Evolutionary conservation across 2,113 vertebrate genomes (phyloP), one percentile per base, ranked within the genome.

Genomic region (Ovis canadensis): DNA sequence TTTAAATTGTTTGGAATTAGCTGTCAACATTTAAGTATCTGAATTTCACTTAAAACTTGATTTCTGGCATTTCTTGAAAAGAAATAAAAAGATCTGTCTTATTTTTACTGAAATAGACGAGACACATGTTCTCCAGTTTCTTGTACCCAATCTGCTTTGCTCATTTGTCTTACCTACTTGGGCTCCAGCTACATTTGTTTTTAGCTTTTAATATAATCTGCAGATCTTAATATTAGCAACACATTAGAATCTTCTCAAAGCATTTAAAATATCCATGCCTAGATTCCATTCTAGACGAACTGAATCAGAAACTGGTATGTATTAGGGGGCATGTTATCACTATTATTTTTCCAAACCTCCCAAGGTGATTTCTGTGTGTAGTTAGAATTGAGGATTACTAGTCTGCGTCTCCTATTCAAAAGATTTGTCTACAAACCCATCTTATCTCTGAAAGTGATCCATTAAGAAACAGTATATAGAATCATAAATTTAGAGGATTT

Each of bases 11-110:
- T 88, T 88, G 48, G 29, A 88, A 40, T 81, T 94, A 55, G 25
- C 55, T 94, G 36, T 36, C 92, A 93, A 23, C 43, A 62, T 84
- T 82, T 92, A 95, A 91, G 92, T 74, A 64, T 60, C 81, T 92
- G 45, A 80, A 74, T 85, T 97, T 91, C 40, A 88, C 43, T 93
- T 96, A 54, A 85, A 81, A 59, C 74, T 52, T 96, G 81, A 80
- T 95, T 91, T 67, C 71, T 90, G 60, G 43, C 54, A 92, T 88
- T 91, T 86, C 33, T 93, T 91, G 27, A 7, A 33, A 52, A 55
- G 55, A 84, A 36, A 31, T 2, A 4, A 78, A n/a, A 78, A 43
- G 29, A 78, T 54, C 7, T 43, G 43, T 16, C 59, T 90, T 62
- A 83, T 84, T 85, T 12, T 27, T 64, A 5, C 48, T 81, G n/a